phyloP scores from a whole-genome alignment of 2,888 invertebrate genomes.

The Torymus texanus region DNA sequence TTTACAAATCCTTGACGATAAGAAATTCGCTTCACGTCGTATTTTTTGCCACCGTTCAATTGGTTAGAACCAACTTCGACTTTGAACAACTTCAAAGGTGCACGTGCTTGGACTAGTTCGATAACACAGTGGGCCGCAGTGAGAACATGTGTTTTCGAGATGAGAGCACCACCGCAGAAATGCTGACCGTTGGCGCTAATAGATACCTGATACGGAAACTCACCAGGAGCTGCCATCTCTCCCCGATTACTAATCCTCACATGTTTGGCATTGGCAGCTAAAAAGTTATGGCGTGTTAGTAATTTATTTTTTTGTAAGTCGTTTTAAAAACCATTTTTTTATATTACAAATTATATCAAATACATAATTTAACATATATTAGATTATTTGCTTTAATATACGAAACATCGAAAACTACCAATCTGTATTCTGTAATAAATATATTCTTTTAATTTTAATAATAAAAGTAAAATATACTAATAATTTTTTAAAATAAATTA shows the following conservation, averaged over 20 bases:
- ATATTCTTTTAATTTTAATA: too few species aligned
- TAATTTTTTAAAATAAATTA: too few species aligned
- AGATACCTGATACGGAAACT: slow-evolving; percentile 3
- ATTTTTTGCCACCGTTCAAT: not conserved
- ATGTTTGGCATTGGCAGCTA: too few species aligned
- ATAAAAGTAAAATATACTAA: too few species aligned
- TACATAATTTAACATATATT: too few species aligned
- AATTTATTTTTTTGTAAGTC: too few species aligned
- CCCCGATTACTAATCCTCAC: not conserved
- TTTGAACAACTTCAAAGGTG: not conserved
- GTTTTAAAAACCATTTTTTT: too few species aligned
- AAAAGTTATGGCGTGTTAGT: too few species aligned
- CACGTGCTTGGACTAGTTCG: not conserved
- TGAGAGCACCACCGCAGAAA: slow-evolving; percentile 7
- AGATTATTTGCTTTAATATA: too few species aligned
- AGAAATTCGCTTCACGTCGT: not conserved
- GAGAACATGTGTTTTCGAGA: slow-evolving; percentile 2
- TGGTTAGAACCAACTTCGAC: not conserved
- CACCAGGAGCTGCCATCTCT: not conserved
- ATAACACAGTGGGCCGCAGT: slow-evolving; percentile 2
- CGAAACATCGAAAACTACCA: too few species aligned
- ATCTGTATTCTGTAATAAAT: too few species aligned
- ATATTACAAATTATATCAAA: too few species aligned
- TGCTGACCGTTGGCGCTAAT: not conserved
- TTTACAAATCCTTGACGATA: not conserved